Conservation (phyloP, 1,140 invertebrate species). For the Pogonognathellus flavescens region DNA sequence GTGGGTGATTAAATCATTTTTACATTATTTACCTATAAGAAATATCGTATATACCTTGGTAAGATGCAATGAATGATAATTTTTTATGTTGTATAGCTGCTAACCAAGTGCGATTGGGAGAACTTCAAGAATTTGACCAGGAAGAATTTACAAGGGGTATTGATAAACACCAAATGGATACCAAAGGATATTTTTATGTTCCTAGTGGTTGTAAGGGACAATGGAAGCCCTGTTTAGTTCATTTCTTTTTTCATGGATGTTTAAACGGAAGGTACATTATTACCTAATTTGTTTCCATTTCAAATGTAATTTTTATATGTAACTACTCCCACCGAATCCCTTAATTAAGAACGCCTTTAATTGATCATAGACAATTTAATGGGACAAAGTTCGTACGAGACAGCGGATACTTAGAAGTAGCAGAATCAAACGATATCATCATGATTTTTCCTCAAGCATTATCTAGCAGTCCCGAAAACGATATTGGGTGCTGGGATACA, state of each 20-base stretch:
- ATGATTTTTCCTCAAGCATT: slow-evolving; percentile 64
- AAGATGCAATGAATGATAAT: too few species aligned
- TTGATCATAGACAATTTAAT: slow-evolving; percentile 49
- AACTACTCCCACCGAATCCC: too few species aligned
- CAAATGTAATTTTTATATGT: too few species aligned
- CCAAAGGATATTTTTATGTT: slow-evolving; percentile 1
- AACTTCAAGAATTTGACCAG: background rate
- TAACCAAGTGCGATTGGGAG: background rate
- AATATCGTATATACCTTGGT: too few species aligned
- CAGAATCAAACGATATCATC: slow-evolving; percentile 61
- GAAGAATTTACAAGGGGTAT: background rate
- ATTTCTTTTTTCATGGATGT: slow-evolving; percentile 24
- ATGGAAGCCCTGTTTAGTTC: background rate
- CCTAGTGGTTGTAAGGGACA: background rate
- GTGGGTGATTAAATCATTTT: background rate
- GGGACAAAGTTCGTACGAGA: slow-evolving; percentile 47
- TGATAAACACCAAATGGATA: background rate
- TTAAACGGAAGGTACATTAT: background rate
- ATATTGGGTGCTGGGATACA: slow-evolving; percentile 59
- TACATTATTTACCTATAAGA: too few species aligned
- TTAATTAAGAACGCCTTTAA: too few species aligned
- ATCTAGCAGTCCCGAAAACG: background rate
- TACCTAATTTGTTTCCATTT: too few species aligned
- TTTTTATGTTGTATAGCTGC: too few species aligned
- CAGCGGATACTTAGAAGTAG: slow-evolving; percentile 63